phyloP scores from a whole-genome alignment of 2,797 vertebrate genomes.

The Crax fasciolata region DNA sequence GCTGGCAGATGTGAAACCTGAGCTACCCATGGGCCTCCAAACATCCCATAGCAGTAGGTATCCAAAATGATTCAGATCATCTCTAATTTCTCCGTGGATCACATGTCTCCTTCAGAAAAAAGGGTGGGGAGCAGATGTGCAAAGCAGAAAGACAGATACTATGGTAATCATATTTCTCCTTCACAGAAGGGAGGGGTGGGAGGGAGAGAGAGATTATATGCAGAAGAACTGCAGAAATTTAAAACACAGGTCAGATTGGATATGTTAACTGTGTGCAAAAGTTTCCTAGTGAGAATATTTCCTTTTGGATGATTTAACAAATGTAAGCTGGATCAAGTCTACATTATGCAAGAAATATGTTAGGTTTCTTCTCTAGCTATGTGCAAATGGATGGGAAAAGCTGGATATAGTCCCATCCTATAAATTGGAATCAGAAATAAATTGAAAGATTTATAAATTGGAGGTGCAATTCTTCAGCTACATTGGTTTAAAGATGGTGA shows the following conservation, averaged over 20 bases:
- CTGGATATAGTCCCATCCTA: constrained; percentile 58
- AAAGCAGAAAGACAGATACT: background rate
- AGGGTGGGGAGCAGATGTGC: background rate
- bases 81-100: constrained; percentile 50
- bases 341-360: constrained; percentile 55
- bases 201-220: background rate
- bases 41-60: constrained; percentile 30
- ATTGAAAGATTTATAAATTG: constrained; percentile 82
- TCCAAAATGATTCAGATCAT: constrained; percentile 47
- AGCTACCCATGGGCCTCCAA: constrained; percentile 50
- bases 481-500: constrained; percentile 81
- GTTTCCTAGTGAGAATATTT: constrained; percentile 60
- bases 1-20: constrained; percentile 76
- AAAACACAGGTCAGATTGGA: constrained; percentile 18
- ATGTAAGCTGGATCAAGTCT: constrained; percentile 57
- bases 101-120: constrained; percentile 65
- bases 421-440: constrained; percentile 79
- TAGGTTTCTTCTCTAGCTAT: constrained; percentile 66
- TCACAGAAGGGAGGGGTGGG: background rate
- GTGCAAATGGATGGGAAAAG: constrained; percentile 63
- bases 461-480: constrained; percentile 81
- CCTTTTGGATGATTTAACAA: constrained; percentile 70
- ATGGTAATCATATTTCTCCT: constrained; percentile 1
- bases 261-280: background rate
- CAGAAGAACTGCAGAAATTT: background rate